These are phyloP conservation scores for Hemiprocne comata DNA, from an alignment of 2,113 vertebrate species.

Conservation along the genomic window DNA sequence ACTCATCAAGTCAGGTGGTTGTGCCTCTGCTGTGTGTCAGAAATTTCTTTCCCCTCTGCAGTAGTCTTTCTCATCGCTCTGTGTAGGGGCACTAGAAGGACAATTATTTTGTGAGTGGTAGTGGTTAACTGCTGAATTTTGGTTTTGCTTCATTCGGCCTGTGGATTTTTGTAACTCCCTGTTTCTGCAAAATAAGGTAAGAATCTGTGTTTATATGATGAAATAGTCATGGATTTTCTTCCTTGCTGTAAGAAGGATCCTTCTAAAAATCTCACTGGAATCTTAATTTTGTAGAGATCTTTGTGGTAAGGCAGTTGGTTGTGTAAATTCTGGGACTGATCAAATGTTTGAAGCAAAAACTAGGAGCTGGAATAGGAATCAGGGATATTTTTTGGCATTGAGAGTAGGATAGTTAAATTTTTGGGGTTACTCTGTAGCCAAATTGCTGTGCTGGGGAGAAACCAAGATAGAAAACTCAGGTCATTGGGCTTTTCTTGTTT, in stretches of 20 bases:
- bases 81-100: not conserved
- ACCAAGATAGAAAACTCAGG: not conserved
- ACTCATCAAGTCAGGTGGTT: conserved; percentile 74
- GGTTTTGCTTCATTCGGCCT: not conserved
- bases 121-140: conserved; percentile 16
- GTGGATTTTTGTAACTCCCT: not conserved
- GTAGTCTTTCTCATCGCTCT: conserved; percentile 38
- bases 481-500: not conserved
- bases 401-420: not conserved
- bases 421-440: not conserved
- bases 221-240: not conserved
- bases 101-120: not conserved
- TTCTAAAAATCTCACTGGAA: not conserved
- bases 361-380: not conserved
- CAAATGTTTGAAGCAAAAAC: not conserved
- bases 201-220: not conserved
- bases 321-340: not conserved
- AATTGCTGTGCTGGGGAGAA: not conserved
- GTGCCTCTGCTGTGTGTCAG: conserved; percentile 52
- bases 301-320: not conserved
- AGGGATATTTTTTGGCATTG: not conserved
- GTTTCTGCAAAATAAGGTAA: conserved; percentile 48
- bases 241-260: not conserved
- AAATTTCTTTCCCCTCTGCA: conserved; percentile 55
- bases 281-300: not conserved